Evolutionary conservation across 2,113 vertebrate species (phyloP).

Genomic region (Tychaedon coryphoeus): DNA sequence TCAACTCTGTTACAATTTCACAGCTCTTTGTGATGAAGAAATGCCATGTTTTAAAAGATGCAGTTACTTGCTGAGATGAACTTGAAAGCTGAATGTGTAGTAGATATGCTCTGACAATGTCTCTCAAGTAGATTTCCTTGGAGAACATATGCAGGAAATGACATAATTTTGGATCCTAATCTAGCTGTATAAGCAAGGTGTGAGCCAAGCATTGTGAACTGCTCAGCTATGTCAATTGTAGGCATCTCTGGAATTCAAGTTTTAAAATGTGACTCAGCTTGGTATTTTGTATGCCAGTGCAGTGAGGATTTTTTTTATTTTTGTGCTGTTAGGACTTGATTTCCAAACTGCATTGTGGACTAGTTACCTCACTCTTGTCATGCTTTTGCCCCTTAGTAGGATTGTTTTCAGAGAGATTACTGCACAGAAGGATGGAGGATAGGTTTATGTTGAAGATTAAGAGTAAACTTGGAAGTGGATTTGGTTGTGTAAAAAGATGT

Average conservation of each 20-base stretch:
- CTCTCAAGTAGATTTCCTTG: not conserved
- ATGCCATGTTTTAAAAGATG: not conserved
- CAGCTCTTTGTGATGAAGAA: not conserved
- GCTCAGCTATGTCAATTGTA: not conserved
- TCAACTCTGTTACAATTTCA: not conserved
- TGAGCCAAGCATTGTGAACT: not conserved
- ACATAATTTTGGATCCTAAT: not conserved
- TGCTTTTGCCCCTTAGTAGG: not conserved
- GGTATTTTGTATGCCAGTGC: not conserved
- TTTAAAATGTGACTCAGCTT: constrained; percentile 6
- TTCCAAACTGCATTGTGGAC: not conserved
- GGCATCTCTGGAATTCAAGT: constrained; percentile 21
- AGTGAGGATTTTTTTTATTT: not conserved
- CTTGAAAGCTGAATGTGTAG: not conserved
- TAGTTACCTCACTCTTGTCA: not conserved
- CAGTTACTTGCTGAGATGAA: not conserved
- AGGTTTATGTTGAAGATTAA: not conserved
- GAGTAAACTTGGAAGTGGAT: not conserved
- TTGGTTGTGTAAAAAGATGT: not conserved
- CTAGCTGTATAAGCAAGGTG: not conserved
- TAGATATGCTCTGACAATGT: not conserved
- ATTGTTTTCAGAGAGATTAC: not conserved
- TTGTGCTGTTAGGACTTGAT: not conserved
- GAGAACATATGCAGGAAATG: not conserved
- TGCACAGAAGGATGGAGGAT: not conserved